Percentiles rank a stretch among this genome's conserved stretches.
Evolutionary conservation across 2,888 invertebrate genomes (phyloP).

Genomic region (Drosophila glabriapex): DNA sequence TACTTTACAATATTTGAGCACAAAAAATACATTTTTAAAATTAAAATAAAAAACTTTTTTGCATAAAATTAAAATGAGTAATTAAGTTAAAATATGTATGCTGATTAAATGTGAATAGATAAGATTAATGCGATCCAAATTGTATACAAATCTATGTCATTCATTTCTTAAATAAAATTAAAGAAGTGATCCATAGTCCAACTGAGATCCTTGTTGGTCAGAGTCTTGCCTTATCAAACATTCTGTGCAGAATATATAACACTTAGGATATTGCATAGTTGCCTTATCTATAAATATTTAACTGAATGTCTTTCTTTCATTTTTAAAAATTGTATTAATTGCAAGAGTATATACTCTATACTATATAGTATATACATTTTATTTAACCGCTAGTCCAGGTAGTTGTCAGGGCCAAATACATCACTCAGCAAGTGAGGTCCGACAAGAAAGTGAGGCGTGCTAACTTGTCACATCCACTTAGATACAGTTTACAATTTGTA

Average conservation of each 20-base stretch:
- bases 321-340: background rate
- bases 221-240: background rate
- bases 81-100: background rate
- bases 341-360: background rate
- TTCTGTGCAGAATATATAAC: background rate
- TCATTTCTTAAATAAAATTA: background rate
- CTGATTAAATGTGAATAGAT: background rate
- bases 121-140: background rate
- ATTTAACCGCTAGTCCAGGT: conserved; percentile 45
- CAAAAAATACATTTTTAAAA: background rate
- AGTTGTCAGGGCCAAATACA: conserved; percentile 44
- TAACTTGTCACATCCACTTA: conserved; percentile 59
- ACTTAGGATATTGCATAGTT: background rate
- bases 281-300: background rate
- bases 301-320: background rate
- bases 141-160: background rate
- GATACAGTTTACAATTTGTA: conserved; percentile 10
- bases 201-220: background rate
- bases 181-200: background rate
- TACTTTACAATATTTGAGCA: too few species aligned
- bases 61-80: background rate
- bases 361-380: conserved; percentile 57
- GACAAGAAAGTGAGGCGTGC: conserved; percentile 1
- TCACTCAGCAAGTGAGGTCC: conserved; percentile 38
- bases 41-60: background rate